These are phyloP conservation scores for Amphipoea lucens DNA, from an alignment of 2,888 invertebrate genomes.

Conservation along the genomic window DNA sequence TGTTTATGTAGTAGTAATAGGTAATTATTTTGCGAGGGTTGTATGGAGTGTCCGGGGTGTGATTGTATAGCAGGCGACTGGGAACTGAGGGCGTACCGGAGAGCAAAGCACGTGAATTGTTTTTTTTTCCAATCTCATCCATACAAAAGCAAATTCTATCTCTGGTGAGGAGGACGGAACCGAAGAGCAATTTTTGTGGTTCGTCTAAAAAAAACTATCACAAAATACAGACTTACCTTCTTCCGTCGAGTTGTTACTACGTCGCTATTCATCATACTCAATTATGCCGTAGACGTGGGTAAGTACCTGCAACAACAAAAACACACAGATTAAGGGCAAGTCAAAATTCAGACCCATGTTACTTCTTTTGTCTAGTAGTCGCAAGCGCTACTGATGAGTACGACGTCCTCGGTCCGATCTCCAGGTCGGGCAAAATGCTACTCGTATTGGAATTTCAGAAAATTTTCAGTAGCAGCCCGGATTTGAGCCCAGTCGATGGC, in stretches of 20 bases:
- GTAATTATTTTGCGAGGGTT: too few relatives aligned
- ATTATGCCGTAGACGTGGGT: not conserved
- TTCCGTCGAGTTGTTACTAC: not conserved
- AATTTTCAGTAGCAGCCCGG: not conserved
- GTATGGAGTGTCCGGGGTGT: too few relatives aligned
- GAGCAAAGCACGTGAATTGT: not conserved
- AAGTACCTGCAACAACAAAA: constrained; percentile 42
- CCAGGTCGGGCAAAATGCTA: not conserved
- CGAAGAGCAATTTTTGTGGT: not conserved
- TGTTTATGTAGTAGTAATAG: too few relatives aligned
- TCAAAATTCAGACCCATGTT: not conserved
- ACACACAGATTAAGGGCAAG: not conserved
- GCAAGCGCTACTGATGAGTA: not conserved
- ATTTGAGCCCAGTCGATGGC: not conserved
- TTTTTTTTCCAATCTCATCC: not conserved
- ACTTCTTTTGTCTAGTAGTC: not conserved
- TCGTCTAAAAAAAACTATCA: not conserved
- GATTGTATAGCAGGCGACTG: not conserved
- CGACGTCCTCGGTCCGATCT: too few relatives aligned
- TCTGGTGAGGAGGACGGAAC: not conserved
- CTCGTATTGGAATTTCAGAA: not conserved
- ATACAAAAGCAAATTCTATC: not conserved
- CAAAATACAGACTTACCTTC: not conserved
- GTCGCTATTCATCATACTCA: constrained; percentile 14
- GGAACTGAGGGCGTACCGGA: not conserved